phyloP scores from a whole-genome alignment of 2,888 invertebrate genomes.

The Aleiodes testaceus region DNA sequence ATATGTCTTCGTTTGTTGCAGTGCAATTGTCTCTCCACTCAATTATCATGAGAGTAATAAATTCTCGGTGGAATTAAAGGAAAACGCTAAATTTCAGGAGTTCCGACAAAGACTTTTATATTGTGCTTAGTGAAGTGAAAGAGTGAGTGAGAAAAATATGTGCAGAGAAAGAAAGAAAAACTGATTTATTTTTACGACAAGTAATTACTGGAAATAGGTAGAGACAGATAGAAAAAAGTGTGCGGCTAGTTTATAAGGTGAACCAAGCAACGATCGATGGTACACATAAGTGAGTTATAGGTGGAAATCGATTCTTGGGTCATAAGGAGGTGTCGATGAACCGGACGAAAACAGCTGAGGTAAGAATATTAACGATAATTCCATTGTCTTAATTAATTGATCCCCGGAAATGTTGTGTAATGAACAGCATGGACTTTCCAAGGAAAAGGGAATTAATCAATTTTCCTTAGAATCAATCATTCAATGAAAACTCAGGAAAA shows the following conservation, averaged over 20 bases:
- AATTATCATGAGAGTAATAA: too few species aligned
- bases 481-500: too few species aligned
- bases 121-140: too few species aligned
- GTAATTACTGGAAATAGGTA: conserved; percentile 19
- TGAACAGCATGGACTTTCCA: background rate
- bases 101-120: too few species aligned
- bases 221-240: conserved; percentile 10
- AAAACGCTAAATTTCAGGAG: too few species aligned
- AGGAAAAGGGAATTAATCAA: too few species aligned
- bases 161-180: too few species aligned
- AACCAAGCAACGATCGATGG: conserved; percentile 20
- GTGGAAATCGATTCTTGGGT: conserved; percentile 22
- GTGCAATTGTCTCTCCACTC: too few species aligned
- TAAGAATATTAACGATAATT: conserved; percentile 1
- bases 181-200: background rate
- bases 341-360: background rate
- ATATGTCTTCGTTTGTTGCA: too few species aligned
- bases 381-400: background rate
- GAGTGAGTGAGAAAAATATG: too few species aligned
- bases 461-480: too few species aligned
- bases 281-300: conserved; percentile 12
- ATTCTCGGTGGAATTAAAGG: too few species aligned
- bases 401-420: background rate
- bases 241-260: conserved; percentile 16
- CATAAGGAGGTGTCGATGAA: conserved; percentile 21